A percentile compares a stretch with the other conserved stretches of the same genome.
Evolutionary conservation across 1,140 invertebrate genomes (phyloP).

Genomic region (Caenorhabditis brenneri): DNA sequence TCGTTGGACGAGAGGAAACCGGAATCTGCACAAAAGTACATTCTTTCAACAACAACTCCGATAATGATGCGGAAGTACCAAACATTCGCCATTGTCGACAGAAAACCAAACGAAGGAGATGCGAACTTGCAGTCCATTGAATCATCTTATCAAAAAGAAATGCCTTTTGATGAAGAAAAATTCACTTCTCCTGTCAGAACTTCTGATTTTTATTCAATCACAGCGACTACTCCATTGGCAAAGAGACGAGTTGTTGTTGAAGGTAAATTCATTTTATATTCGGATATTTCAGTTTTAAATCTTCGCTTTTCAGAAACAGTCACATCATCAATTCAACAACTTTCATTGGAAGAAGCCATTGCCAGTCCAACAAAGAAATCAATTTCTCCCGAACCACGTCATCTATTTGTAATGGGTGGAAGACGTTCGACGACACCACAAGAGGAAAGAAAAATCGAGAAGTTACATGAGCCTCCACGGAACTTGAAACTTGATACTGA

Average conservation of each 20-base stretch:
- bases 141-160: conserved; percentile 1
- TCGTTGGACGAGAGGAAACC: conserved; percentile 30
- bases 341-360: background rate
- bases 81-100: conserved; percentile 19
- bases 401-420: conserved; percentile 39
- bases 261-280: background rate
- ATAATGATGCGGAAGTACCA: conserved; percentile 40
- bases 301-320: background rate
- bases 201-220: conserved; percentile 28
- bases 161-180: conserved; percentile 12
- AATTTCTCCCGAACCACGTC: conserved; percentile 5
- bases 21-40: conserved; percentile 30
- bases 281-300: background rate
- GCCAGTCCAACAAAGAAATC: background rate
- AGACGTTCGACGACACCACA: conserved; percentile 25
- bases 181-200: background rate
- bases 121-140: background rate
- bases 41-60: conserved; percentile 26
- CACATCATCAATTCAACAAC: background rate
- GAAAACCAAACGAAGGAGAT: background rate
- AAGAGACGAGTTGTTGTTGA: background rate
- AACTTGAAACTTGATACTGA: conserved; percentile 26
- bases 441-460: conserved; percentile 4
- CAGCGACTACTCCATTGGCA: conserved; percentile 2
- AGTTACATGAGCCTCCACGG: background rate